Base-by-base conservation (phyloP, 1,140 invertebrate species). In the Apis cerana region DNA sequence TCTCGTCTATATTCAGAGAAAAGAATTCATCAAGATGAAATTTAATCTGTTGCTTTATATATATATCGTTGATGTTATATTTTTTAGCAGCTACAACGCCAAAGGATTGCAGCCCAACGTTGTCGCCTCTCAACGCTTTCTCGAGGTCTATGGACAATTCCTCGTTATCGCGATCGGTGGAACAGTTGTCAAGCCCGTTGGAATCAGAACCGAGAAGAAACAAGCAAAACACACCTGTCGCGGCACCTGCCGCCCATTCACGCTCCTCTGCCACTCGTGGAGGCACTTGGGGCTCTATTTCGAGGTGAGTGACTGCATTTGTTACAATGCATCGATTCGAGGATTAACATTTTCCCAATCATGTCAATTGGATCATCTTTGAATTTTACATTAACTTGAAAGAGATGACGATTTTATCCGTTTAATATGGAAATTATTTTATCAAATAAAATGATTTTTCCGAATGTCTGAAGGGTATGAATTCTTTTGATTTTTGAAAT, bases 61-160 rank as follows among this genome's bases (percentile, higher is more conserved):
- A 8, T n/a, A 33, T 15, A 5, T 58, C 56, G 17, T 59, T n/a
- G 56, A 17, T n/a, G 1, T 69, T 48, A n/a, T n/a, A 11, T 19
- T 33, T 88, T 88, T 33, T 93, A 94, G 91, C 95, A 95, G 96
- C 97, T 84, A 97, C 96, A 82, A 97, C 96, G 27, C 96, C 97
- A n/a, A 97, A 97, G 89, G 97, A 97, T 90, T 97, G 97, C 94
- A 97, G 97, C 90, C 97, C 97, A 8, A 97, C 97, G 62, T 91
- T 97, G 82, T 97, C 97, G 75, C 97, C 97, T 21, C 94, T 97
- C 85, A 97, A 97, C 90, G 96, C 96, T 21, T 97, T 97, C 91
- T 97, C 96, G 61, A 96, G 97, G 91, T 97, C 97, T 61, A 96
- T 97, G 88, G 96, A 97, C 92, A 95, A 96, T 82, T 95, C 95